These are phyloP conservation scores for Asbolus verrucosus DNA, from an alignment of 1,140 invertebrate genomes.

Conservation along the genomic window DNA sequence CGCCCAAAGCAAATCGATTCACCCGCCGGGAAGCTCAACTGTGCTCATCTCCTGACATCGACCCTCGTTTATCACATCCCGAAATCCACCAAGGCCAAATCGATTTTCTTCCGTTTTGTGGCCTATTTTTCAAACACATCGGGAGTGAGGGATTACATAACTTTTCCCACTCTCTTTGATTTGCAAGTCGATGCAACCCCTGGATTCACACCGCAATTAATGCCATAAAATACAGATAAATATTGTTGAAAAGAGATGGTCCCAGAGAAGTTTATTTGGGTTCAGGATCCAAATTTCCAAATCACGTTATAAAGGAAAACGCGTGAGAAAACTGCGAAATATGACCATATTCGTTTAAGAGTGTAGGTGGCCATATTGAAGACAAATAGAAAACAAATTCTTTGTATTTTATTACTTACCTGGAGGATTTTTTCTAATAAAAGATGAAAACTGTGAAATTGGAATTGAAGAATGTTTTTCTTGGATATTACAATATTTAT, in stretches of 20 bases:
- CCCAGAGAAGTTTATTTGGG: not conserved
- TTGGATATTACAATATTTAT: no score
- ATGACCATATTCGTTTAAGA: no score
- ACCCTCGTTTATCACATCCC: constrained; percentile 35
- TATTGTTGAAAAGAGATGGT: constrained; percentile 1
- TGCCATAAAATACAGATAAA: constrained; percentile 26
- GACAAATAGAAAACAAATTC: not conserved
- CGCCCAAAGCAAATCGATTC: constrained; percentile 38
- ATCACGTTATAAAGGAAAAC: no score
- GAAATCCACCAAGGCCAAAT: constrained; percentile 32
- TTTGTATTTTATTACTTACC: not conserved
- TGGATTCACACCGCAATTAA: constrained; percentile 8
- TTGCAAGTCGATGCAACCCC: not conserved
- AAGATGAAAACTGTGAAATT: no score
- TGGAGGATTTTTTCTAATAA: no score
- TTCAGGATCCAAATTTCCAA: not conserved
- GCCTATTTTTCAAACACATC: constrained; percentile 23
- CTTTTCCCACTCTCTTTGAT: not conserved
- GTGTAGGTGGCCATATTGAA: not conserved
- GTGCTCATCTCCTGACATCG: constrained; percentile 37
- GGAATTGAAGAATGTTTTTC: no score
- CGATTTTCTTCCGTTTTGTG: constrained; percentile 38
- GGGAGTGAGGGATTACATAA: constrained; percentile 8
- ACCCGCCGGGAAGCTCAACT: constrained; percentile 36
- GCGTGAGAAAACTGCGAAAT: no score